Conservation (phyloP, 1,140 invertebrate species). For the Atta colombica region DNA sequence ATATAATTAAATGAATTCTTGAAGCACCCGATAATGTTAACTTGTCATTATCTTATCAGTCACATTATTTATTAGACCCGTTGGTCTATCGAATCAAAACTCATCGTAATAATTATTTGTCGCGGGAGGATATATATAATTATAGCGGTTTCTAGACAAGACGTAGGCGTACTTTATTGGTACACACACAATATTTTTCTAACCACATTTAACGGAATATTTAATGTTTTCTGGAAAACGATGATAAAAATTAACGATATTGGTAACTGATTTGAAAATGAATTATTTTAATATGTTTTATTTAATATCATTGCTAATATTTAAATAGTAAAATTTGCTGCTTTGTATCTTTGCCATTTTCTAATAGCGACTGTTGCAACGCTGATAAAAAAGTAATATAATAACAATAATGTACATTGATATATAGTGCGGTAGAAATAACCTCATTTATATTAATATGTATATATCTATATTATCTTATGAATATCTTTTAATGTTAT, state of each 20-base stretch:
- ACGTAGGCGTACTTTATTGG: constrained; percentile 14
- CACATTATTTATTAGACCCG: background rate
- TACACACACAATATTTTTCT: background rate
- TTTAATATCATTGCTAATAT: background rate
- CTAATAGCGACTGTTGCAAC: background rate
- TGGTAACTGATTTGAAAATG: background rate
- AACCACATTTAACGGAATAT: constrained; percentile 49
- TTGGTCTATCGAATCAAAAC: constrained; percentile 11
- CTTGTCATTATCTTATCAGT: constrained; percentile 58
- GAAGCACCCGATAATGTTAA: constrained; percentile 7
- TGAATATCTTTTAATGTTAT: background rate
- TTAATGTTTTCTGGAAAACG: background rate
- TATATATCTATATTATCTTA: background rate
- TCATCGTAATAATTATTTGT: constrained; percentile 32
- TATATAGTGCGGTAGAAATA: too few relatives aligned
- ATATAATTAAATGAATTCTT: constrained; percentile 36
- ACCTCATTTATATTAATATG: too few relatives aligned
- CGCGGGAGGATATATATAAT: background rate
- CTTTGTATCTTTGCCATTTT: background rate
- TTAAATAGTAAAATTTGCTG: constrained; percentile 22
- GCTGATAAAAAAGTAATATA: background rate
- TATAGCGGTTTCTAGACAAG: constrained; percentile 25
- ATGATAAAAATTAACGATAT: constrained; percentile 61
- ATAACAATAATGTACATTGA: background rate
- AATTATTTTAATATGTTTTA: background rate